These are phyloP conservation scores for Pocota personata DNA, from an alignment of 2,888 invertebrate genomes.

Conservation along the genomic window DNA sequence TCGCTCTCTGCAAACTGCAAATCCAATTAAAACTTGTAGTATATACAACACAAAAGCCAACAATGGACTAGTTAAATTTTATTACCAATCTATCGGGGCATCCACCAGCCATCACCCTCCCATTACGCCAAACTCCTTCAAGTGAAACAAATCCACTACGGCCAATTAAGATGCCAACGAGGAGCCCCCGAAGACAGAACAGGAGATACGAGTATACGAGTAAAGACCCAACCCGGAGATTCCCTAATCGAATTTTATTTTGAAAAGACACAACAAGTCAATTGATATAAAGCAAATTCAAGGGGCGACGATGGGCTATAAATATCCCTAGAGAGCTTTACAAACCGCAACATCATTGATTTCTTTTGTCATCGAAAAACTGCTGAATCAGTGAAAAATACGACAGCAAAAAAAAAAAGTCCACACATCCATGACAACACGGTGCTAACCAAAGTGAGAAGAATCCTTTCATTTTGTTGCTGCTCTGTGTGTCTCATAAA, in stretches of 20 bases:
- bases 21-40: conserved; percentile 43
- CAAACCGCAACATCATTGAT: conserved; percentile 58
- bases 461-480: conserved; percentile 34
- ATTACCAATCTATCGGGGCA: conserved; percentile 35
- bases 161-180: conserved; percentile 26
- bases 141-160: conserved; percentile 38
- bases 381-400: conserved; percentile 20
- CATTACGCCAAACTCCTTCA: background rate
- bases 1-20: background rate
- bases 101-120: background rate
- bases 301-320: background rate
- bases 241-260: conserved; percentile 30
- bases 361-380: conserved; percentile 30
- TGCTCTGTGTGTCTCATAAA: conserved; percentile 31
- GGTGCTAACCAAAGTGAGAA: conserved; percentile 39
- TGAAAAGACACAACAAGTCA: conserved; percentile 11
- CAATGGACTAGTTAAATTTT: conserved; percentile 40
- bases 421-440: conserved; percentile 27
- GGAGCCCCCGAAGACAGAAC: background rate
- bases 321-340: conserved; percentile 20
- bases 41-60: conserved; percentile 14
- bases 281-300: conserved; percentile 15
- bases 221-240: background rate
- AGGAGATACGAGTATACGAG: no score
- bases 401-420: background rate